Evolutionary conservation across 2,113 vertebrate genomes (phyloP).

Genomic region (Petrocephalus zakoni): DNA sequence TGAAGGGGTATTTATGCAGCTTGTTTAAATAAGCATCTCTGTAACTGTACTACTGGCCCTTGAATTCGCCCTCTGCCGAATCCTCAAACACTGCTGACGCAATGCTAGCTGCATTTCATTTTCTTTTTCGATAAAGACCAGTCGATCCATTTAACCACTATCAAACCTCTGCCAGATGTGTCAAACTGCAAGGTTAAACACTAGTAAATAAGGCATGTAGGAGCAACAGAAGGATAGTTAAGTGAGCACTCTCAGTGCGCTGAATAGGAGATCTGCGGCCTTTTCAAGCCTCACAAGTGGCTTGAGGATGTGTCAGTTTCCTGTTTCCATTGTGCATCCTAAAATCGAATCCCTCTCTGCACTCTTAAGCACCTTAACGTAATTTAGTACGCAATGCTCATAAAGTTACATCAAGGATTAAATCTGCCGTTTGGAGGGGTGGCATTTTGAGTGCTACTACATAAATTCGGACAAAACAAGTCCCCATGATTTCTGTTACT

Average conservation of each 20-base stretch:
- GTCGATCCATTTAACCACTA: neutral
- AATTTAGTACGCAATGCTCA: slow-evolving; percentile 4
- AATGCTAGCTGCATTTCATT: neutral
- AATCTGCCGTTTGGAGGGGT: neutral
- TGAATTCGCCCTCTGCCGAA: neutral
- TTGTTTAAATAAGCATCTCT: neutral
- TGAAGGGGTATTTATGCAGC: neutral
- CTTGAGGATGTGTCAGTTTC: neutral
- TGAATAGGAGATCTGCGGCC: neutral
- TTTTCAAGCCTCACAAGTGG: neutral
- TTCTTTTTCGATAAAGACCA: neutral
- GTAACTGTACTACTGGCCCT: neutral
- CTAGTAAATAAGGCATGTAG: neutral
- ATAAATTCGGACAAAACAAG: neutral
- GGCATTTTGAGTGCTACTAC: neutral
- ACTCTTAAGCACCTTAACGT: neutral
- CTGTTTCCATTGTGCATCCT: neutral
- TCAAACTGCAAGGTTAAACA: neutral
- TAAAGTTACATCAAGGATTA: neutral
- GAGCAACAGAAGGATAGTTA: too few species aligned
- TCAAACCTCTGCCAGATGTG: neutral
- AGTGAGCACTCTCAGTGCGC: neutral
- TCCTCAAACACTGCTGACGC: neutral
- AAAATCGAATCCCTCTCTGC: slow-evolving; percentile 1
- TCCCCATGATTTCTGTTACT: neutral